Evolutionary conservation across 2,888 invertebrate species (phyloP).

Genomic region (Urechis unicinctus): DNA sequence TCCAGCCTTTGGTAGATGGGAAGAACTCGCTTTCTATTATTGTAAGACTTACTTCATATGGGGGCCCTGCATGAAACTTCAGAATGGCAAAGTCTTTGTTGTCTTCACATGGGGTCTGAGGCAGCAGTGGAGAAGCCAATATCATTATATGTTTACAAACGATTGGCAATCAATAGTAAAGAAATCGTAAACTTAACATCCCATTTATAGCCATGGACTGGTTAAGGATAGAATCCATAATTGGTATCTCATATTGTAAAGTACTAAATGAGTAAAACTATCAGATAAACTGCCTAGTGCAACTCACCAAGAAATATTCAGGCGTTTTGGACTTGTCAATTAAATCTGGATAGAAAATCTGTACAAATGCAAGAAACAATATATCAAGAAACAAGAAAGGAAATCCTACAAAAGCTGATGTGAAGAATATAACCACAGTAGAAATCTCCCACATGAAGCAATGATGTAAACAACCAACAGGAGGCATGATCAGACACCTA

Average conservation of each 20-base stretch:
- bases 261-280: not conserved
- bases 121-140: constrained; percentile 2
- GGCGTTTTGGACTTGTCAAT: constrained; percentile 88
- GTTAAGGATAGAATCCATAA: too few species aligned
- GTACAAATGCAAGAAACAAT: constrained; percentile 17
- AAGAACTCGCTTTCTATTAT: not conserved
- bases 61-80: constrained; percentile 95
- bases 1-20: not conserved
- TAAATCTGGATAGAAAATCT: constrained; percentile 97
- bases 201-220: too few species aligned
- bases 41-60: constrained; percentile 69
- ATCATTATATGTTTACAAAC: not conserved
- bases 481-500: constrained; percentile 32
- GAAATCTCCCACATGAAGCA: not conserved
- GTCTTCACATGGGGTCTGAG: constrained; percentile 78
- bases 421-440: too few species aligned
- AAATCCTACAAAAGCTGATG: too few species aligned
- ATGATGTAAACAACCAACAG: not conserved
- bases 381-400: not conserved
- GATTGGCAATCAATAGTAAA: not conserved
- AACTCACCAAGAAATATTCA: constrained; percentile 77
- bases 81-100: constrained; percentile 92
- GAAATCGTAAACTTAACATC: too few species aligned
- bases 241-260: too few species aligned
- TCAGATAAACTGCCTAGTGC: not conserved